These are phyloP conservation scores for Venturia canescens DNA, from an alignment of 1,140 invertebrate species.

Conservation along the genomic window DNA sequence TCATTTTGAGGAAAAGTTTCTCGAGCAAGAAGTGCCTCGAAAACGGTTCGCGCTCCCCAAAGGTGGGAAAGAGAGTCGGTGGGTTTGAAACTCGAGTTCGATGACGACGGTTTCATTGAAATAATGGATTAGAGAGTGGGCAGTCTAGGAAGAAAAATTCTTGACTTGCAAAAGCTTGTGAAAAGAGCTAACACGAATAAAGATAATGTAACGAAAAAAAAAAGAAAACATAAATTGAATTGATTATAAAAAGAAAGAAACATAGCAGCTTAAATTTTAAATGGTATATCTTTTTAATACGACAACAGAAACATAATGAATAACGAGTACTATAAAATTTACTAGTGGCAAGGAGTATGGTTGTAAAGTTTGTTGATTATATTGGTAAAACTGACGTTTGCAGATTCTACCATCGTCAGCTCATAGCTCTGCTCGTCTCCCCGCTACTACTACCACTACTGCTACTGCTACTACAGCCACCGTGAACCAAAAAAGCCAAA, in stretches of 20 bases:
- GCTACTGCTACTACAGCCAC: slow-evolving; percentile 74
- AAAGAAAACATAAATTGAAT: slow-evolving; percentile 36
- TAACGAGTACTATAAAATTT: slow-evolving; percentile 51
- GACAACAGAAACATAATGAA: slow-evolving; percentile 49
- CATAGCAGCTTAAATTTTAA: slow-evolving; percentile 48
- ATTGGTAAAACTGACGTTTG: slow-evolving; percentile 77
- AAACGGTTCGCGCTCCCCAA: too few relatives aligned
- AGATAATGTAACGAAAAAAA: slow-evolving; percentile 39
- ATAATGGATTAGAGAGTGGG: slow-evolving; percentile 69
- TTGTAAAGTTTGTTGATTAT: slow-evolving; percentile 65
- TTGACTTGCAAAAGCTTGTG: slow-evolving; percentile 32
- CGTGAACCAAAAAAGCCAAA: slow-evolving; percentile 72
- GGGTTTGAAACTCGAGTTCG: slow-evolving; percentile 13
- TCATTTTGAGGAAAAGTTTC: neutral
- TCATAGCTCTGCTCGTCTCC: slow-evolving; percentile 77
- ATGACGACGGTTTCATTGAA: slow-evolving; percentile 22
- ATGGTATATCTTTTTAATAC: slow-evolving; percentile 56
- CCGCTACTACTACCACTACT: slow-evolving; percentile 76
- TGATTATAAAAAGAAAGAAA: slow-evolving; percentile 18
- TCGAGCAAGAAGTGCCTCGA: too few relatives aligned
- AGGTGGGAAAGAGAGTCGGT: neutral
- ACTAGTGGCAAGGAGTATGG: slow-evolving; percentile 66
- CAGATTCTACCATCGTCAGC: slow-evolving; percentile 77
- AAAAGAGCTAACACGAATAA: slow-evolving; percentile 10
- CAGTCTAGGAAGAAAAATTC: slow-evolving; percentile 70